Percentiles rank a stretch among this genome's conserved stretches.
Evolutionary conservation across 1,140 invertebrate genomes (phyloP).

Genomic region (Ceratoteleas bidentatus): DNA sequence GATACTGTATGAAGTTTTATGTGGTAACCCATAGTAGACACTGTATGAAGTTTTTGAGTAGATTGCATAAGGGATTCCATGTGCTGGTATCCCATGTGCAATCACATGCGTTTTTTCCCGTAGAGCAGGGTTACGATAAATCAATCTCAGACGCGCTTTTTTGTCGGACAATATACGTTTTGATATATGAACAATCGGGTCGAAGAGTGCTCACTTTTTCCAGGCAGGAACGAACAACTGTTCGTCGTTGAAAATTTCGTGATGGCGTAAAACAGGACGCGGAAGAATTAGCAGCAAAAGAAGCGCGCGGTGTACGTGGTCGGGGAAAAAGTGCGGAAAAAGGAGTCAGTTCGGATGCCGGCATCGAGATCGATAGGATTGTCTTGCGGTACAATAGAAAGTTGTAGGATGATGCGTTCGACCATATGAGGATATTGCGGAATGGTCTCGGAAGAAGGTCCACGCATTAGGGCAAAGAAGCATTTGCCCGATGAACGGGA

Average conservation of each 20-base stretch:
- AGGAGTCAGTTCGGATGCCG: conserved; percentile 44
- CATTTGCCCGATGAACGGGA: conserved; percentile 54
- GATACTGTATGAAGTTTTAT: no score
- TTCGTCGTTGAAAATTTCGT: conserved; percentile 46
- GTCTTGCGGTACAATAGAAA: conserved; percentile 69
- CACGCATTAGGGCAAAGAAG: conserved; percentile 68
- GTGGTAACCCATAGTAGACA: no score
- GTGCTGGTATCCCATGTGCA: no score
- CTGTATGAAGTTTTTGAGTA: no score
- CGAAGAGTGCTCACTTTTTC: conserved; percentile 15
- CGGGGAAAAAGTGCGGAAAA: conserved; percentile 53
- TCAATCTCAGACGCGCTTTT: no score
- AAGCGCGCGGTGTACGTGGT: conserved; percentile 30
- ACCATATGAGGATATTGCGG: conserved; percentile 69
- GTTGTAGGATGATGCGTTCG: conserved; percentile 66
- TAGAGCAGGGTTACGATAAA: no score
- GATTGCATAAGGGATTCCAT: no score
- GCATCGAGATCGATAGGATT: conserved; percentile 67
- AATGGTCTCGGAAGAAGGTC: conserved; percentile 51
- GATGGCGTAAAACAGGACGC: conserved; percentile 28
- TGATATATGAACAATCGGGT: conserved; percentile 25
- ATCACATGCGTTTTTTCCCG: no score
- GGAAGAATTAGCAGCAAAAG: conserved; percentile 50
- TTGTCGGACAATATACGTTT: no score
- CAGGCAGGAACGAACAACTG: conserved; percentile 18